Conservation (phyloP, 2,888 invertebrate genomes). For the Linnaemya tessellans region DNA sequence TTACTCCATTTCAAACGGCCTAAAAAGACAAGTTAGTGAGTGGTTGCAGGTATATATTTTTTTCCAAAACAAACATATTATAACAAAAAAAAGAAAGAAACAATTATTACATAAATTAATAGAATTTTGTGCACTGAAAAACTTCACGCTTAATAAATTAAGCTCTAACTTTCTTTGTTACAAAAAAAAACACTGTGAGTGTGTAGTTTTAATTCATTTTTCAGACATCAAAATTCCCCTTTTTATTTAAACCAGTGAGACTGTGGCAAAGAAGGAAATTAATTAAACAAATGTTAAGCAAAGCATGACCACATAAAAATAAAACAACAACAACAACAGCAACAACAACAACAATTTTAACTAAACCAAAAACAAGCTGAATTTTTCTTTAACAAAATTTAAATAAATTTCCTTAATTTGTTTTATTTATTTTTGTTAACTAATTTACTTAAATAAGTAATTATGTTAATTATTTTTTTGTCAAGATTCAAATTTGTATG, state of each 20-base stretch:
- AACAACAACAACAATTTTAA: constrained; percentile 22
- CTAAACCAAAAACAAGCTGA: constrained; percentile 17
- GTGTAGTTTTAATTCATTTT: constrained; percentile 27
- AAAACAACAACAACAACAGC: constrained; percentile 19
- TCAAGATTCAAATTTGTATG: constrained; percentile 14
- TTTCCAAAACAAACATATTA: constrained; percentile 4
- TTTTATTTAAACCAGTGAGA: constrained; percentile 39
- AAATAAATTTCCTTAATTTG: constrained; percentile 64
- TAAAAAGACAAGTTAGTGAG: not conserved
- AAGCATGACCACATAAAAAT: constrained; percentile 75
- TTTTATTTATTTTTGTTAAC: constrained; percentile 30
- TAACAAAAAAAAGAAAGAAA: constrained; percentile 48
- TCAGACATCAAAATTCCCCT: constrained; percentile 40
- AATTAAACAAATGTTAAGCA: constrained; percentile 82
- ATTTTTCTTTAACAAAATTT: constrained; percentile 26
- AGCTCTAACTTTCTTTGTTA: constrained; percentile 65
- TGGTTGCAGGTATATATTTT: not conserved
- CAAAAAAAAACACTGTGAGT: constrained; percentile 9
- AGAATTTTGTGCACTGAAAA: constrained; percentile 70
- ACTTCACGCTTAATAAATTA: constrained; percentile 71
- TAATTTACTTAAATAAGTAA: constrained; percentile 71
- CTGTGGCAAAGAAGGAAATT: constrained; percentile 76
- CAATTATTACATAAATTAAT: constrained; percentile 71
- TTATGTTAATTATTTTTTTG: constrained; percentile 62
- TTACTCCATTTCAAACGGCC: not conserved